Conservation (phyloP, 2,113 vertebrate genomes). For the Callospermophilus lateralis region DNA sequence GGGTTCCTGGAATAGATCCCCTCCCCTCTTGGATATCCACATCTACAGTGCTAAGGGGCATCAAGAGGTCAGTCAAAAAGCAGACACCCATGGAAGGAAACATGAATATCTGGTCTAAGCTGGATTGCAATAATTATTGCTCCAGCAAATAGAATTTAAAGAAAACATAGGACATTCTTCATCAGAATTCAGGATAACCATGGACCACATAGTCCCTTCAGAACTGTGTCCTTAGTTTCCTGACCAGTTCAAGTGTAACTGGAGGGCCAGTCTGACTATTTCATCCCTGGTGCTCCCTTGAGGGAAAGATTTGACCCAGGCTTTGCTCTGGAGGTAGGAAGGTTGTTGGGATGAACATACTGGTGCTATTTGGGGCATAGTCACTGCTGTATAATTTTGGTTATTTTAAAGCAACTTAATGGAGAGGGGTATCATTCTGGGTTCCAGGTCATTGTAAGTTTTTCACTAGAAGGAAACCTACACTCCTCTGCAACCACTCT, state of each 20-base stretch:
- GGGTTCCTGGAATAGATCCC: conserved; percentile 35
- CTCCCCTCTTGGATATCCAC: background rate
- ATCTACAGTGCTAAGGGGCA: background rate
- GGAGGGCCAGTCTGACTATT: background rate
- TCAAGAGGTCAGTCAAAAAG: background rate
- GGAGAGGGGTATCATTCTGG: background rate
- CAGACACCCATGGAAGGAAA: background rate
- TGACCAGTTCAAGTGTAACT: background rate
- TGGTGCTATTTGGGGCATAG: conserved; percentile 23
- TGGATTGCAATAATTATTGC: conserved; percentile 52
- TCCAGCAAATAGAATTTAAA: background rate
- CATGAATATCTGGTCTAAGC: conserved; percentile 55
- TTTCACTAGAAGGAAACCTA: background rate
- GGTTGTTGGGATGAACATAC: background rate
- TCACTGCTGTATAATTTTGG: conserved; percentile 27
- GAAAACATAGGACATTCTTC: background rate
- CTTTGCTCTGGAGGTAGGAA: background rate
- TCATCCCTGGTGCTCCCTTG: conserved; percentile 48
- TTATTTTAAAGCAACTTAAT: conserved; percentile 43
- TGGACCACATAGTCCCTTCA: background rate
- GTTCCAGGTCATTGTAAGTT: background rate
- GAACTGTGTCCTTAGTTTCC: background rate
- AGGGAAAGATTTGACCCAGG: background rate
- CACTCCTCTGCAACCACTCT: conserved; percentile 9
- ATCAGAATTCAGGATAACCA: background rate